Percentiles rank a stretch among this genome's conserved stretches.
Evolutionary conservation across 2,797 vertebrate species (phyloP).

Genomic region (Balearica regulorum): DNA sequence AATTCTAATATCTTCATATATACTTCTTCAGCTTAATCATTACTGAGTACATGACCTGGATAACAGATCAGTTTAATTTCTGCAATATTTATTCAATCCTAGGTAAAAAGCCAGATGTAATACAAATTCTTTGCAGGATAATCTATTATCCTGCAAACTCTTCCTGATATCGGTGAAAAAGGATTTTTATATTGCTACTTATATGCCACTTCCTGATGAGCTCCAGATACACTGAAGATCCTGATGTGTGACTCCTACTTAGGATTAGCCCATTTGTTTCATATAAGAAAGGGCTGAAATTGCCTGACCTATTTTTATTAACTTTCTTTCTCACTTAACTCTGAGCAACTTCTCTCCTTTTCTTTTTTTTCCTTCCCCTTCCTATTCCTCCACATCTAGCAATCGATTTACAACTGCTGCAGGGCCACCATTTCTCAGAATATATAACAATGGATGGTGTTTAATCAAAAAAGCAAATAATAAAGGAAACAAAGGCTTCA

Average conservation of each 20-base stretch:
- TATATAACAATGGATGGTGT: not conserved
- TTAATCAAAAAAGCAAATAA: slow-evolving; percentile 54
- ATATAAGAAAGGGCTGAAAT: not conserved
- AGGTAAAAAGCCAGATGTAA: not conserved
- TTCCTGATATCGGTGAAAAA: not conserved
- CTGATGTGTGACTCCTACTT: not conserved
- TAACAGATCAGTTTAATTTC: not conserved
- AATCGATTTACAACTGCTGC: slow-evolving; percentile 11
- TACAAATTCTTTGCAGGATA: not conserved
- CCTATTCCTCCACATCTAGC: not conserved
- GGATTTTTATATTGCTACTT: not conserved
- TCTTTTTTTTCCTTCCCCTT: not conserved
- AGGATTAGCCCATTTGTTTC: slow-evolving; percentile 33
- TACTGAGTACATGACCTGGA: not conserved
- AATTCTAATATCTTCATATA: not conserved
- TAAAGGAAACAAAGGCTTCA: not conserved
- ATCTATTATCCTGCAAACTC: not conserved
- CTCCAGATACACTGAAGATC: not conserved
- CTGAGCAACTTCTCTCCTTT: not conserved
- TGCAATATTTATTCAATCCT: not conserved
- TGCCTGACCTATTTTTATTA: slow-evolving; percentile 41
- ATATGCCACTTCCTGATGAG: not conserved
- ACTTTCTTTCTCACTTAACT: not conserved
- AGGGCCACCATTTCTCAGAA: slow-evolving; percentile 24
- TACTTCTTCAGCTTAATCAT: not conserved